phyloP scores from a whole-genome alignment of 2,797 vertebrate genomes.

The Zalophus californianus region DNA sequence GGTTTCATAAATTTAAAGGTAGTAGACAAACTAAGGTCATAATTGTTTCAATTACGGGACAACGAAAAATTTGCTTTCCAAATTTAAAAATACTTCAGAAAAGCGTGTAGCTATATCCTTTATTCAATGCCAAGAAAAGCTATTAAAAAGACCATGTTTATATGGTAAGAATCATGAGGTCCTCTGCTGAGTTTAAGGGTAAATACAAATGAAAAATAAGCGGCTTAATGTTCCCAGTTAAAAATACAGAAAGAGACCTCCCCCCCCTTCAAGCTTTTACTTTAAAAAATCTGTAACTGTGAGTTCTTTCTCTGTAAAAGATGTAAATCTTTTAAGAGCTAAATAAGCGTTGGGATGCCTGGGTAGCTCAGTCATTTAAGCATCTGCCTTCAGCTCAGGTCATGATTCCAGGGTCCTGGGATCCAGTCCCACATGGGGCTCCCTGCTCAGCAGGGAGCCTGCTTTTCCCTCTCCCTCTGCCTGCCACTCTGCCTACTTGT shows the following conservation, averaged over 20 bases:
- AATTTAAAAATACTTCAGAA: not conserved
- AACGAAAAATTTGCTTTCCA: not conserved
- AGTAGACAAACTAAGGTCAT: not conserved
- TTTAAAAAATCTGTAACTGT: not conserved
- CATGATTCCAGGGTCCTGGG: no score
- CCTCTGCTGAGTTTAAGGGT: not conserved
- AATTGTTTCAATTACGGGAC: not conserved
- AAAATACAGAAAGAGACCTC: not conserved
- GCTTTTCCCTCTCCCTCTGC: no score
- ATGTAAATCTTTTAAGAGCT: not conserved
- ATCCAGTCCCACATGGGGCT: no score
- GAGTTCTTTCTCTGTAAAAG: not conserved
- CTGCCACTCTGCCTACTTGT: no score
- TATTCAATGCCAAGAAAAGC: not conserved
- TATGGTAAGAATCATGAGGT: not conserved
- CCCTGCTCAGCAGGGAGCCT: no score
- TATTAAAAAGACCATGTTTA: not conserved
- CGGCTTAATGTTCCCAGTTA: not conserved
- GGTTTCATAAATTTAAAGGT: not conserved
- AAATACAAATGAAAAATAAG: conserved; percentile 8
- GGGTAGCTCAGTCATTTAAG: no score
- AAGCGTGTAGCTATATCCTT: not conserved
- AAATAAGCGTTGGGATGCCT: not conserved
- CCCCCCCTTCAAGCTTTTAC: not conserved
- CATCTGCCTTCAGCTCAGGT: no score